Conservation (phyloP, 2,797 vertebrate genomes). For the Phalanger gymnotis region DNA sequence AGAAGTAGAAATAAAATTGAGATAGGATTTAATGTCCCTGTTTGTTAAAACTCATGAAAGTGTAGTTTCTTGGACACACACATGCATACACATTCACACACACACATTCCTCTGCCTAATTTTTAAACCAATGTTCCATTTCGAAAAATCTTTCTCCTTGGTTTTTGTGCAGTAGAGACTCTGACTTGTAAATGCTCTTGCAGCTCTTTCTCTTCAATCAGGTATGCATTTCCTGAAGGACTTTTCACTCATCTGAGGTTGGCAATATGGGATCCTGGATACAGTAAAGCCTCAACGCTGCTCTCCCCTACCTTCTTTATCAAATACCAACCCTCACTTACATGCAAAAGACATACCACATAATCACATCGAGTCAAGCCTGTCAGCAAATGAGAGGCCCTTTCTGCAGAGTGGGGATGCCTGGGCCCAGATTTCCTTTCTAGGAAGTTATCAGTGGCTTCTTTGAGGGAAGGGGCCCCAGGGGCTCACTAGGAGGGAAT, state of each 20-base stretch:
- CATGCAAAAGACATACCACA: conserved; percentile 52
- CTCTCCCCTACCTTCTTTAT: conserved; percentile 54
- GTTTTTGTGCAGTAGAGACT: background rate
- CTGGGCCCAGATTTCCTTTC: conserved; percentile 5
- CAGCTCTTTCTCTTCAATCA: background rate
- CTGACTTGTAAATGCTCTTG: background rate
- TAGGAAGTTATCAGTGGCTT: conserved; percentile 49
- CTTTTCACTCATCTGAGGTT: background rate
- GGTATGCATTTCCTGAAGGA: background rate
- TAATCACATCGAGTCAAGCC: conserved; percentile 4
- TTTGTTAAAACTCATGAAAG: background rate
- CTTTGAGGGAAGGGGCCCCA: background rate
- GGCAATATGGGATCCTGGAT: conserved; percentile 20
- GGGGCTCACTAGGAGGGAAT: background rate
- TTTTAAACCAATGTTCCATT: background rate
- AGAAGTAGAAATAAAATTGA: background rate
- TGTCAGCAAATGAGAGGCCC: conserved; percentile 4
- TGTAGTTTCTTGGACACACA: background rate
- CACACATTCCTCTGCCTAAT: background rate
- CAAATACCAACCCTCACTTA: background rate
- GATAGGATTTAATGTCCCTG: background rate
- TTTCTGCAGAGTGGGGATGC: conserved; percentile 21
- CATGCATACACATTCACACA: background rate
- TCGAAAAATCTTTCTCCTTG: background rate
- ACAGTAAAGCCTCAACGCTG: background rate